phyloP scores from a whole-genome alignment of 2,113 vertebrate genomes.

The Hypomesus transpacificus region DNA sequence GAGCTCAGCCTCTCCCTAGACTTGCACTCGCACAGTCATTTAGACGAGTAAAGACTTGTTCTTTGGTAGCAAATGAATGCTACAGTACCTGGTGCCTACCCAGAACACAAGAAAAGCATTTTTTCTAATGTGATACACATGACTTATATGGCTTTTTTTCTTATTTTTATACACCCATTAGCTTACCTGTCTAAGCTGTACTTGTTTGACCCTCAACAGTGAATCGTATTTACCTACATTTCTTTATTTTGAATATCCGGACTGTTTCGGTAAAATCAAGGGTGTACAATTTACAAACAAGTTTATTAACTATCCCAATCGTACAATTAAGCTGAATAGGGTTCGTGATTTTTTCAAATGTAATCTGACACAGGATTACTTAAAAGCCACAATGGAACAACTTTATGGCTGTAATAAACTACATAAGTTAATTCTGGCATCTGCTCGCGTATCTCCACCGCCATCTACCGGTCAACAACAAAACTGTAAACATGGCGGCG shows the following conservation, averaged over 20 bases:
- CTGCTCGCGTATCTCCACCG: background rate
- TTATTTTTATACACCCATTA: too few relatives aligned
- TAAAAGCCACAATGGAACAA: background rate
- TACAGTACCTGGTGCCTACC: conserved; percentile 64
- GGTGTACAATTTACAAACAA: background rate
- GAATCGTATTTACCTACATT: too few relatives aligned
- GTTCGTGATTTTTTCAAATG: too few relatives aligned
- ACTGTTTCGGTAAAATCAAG: too few relatives aligned
- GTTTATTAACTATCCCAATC: too few relatives aligned
- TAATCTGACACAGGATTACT: background rate
- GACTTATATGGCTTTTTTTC: background rate
- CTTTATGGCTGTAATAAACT: background rate
- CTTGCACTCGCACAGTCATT: conserved; percentile 45
- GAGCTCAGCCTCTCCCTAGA: conserved; percentile 39
- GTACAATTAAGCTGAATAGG: too few relatives aligned
- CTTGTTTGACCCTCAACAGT: too few relatives aligned
- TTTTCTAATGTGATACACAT: background rate
- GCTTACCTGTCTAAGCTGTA: too few relatives aligned
- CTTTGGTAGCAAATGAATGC: conserved; percentile 67
- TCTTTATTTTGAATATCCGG: too few relatives aligned
- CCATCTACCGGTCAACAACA: conserved; percentile 38
- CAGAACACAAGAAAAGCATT: conserved; percentile 22
- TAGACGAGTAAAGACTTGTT: conserved; percentile 76
- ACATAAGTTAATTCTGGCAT: background rate
- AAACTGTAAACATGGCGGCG: conserved; percentile 61